These are phyloP conservation scores for Meriones psammophilus DNA, from an alignment of 2,797 vertebrate species.

Conservation along the genomic window DNA sequence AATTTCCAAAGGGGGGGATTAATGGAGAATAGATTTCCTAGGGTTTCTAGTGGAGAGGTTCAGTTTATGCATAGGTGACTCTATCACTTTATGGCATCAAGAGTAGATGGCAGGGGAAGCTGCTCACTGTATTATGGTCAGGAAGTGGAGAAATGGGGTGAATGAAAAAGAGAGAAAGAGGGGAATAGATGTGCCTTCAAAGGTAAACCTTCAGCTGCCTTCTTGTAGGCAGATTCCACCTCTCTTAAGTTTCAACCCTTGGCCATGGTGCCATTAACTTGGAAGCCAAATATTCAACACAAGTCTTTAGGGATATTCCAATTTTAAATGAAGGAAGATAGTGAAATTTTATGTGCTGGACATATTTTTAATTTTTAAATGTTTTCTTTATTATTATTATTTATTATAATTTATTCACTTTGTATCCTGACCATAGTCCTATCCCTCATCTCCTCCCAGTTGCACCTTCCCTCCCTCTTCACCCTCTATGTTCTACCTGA, in stretches of 20 bases:
- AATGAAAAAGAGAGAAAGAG: background rate
- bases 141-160: background rate
- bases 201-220: too few species aligned
- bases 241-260: background rate
- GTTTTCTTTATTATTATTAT: too few species aligned
- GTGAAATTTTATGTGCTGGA: background rate
- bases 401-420: too few species aligned
- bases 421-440: too few species aligned
- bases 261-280: too few species aligned
- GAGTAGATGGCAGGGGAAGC: too few species aligned
- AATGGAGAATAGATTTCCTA: background rate
- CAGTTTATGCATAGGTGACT: too few species aligned
- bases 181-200: background rate
- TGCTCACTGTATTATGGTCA: background rate
- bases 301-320: background rate
- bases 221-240: background rate
- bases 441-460: too few species aligned
- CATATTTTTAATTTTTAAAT: background rate
- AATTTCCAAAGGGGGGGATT: background rate
- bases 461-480: too few species aligned
- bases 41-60: background rate
- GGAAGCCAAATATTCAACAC: background rate
- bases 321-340: background rate
- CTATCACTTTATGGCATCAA: background rate
- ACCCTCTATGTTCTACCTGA: too few species aligned